These are phyloP conservation scores for Drosophila recens DNA, from an alignment of 2,888 invertebrate species.

Conservation along the genomic window DNA sequence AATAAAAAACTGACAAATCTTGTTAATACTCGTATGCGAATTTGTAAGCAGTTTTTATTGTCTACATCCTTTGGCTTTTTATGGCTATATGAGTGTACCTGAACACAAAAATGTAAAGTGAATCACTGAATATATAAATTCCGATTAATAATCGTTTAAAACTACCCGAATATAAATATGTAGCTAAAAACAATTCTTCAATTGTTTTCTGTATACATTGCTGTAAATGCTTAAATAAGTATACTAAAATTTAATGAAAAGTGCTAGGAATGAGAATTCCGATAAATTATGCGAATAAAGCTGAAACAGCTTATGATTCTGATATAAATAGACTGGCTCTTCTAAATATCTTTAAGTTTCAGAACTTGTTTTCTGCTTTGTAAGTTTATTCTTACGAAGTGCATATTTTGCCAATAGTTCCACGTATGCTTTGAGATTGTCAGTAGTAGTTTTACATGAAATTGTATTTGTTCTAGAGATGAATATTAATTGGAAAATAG, in stretches of 20 bases:
- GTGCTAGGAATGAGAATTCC: background rate
- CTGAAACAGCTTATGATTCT: background rate
- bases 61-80: no score
- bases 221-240: background rate
- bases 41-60: no score
- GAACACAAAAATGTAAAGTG: no score
- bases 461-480: background rate
- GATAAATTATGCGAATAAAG: background rate
- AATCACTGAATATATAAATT: background rate
- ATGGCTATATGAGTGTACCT: no score
- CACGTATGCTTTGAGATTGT: background rate
- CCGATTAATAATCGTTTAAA: background rate
- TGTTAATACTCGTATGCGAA: no score
- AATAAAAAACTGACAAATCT: no score
- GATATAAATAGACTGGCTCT: background rate
- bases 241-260: background rate
- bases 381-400: conserved; percentile 8
- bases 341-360: background rate
- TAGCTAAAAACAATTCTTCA: background rate
- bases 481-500: background rate
- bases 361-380: background rate
- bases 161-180: no score
- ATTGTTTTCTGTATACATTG: background rate
- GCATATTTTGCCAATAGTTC: background rate
- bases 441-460: background rate